These are phyloP conservation scores for Gopherus flavomarginatus DNA, from an alignment of 2,113 vertebrate species.

Conservation along the genomic window DNA sequence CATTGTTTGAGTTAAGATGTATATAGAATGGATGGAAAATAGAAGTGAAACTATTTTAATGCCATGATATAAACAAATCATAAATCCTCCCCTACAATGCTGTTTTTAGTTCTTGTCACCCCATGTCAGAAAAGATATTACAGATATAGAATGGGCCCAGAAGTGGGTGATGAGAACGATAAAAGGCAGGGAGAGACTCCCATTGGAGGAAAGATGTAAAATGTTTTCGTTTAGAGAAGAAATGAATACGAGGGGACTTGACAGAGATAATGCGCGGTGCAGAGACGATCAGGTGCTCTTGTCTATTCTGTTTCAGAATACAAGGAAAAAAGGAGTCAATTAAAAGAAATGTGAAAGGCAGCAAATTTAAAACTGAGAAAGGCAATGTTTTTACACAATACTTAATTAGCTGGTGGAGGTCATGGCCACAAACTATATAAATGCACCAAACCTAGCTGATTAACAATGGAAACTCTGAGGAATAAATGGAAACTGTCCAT, in stretches of 20 bases:
- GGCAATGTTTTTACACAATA: neutral
- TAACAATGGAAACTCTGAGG: neutral
- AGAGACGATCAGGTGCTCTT: neutral
- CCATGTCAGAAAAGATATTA: neutral
- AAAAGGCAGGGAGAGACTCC: neutral
- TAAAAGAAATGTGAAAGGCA: neutral
- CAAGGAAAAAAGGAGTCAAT: neutral
- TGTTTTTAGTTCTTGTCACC: neutral
- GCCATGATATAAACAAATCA: neutral
- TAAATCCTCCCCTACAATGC: neutral
- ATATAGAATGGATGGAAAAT: neutral
- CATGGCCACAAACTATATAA: neutral
- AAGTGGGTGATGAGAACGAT: neutral
- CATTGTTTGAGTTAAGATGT: neutral
- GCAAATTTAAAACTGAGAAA: neutral
- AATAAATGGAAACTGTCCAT: neutral
- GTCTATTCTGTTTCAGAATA: neutral
- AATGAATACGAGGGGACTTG: neutral
- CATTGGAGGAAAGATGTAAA: neutral
- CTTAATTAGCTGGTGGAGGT: neutral
- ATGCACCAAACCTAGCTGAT: neutral
- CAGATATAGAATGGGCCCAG: neutral
- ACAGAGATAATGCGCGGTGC: neutral
- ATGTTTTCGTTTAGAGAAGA: neutral
- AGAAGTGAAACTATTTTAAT: constrained; percentile 4